Conservation (phyloP, 1,140 invertebrate species). For the Daktulosphaira vitifoliae region DNA sequence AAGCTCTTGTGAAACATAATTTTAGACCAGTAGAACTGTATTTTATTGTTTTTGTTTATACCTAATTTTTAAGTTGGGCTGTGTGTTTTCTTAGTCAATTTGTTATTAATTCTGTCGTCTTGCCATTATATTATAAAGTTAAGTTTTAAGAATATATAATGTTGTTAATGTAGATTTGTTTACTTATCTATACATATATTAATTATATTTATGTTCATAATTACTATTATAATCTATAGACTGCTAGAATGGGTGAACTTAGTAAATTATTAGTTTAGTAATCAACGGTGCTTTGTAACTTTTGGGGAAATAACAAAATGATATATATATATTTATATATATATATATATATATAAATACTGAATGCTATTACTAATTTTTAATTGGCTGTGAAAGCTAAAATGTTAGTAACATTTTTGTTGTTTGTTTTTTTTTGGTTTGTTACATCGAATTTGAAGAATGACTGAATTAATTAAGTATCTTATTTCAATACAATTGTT, state of each 20-base stretch:
- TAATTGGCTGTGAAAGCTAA: slow-evolving; percentile 24
- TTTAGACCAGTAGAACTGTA: slow-evolving; percentile 2
- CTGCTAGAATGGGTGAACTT: slow-evolving; percentile 29
- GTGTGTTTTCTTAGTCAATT: slow-evolving; percentile 33
- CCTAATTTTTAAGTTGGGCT: slow-evolving; percentile 30
- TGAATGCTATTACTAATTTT: slow-evolving; percentile 24
- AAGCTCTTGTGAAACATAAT: not conserved
- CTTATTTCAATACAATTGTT: not conserved
- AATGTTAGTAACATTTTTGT: slow-evolving; percentile 15
- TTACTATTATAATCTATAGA: slow-evolving; percentile 22
- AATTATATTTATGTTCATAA: not conserved
- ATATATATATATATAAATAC: no score
- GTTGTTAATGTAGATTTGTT: slow-evolving; percentile 6
- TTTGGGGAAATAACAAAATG: slow-evolving; percentile 31
- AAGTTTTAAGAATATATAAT: slow-evolving; percentile 17
- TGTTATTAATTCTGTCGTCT: slow-evolving; percentile 28
- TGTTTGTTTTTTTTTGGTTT: slow-evolving; percentile 28
- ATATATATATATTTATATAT: slow-evolving; percentile 19
- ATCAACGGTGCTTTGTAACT: slow-evolving; percentile 29
- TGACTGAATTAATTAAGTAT: slow-evolving; percentile 30
- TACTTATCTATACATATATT: slow-evolving; percentile 9
- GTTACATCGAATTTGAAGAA: slow-evolving; percentile 30
- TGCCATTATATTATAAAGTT: slow-evolving; percentile 27
- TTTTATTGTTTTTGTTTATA: slow-evolving; percentile 26
- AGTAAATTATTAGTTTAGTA: slow-evolving; percentile 25